A percentile compares a stretch with the other conserved stretches of the same genome.
Conservation (phyloP, 2,113 vertebrate genomes). For the Paraplagusia blochii region DNA sequence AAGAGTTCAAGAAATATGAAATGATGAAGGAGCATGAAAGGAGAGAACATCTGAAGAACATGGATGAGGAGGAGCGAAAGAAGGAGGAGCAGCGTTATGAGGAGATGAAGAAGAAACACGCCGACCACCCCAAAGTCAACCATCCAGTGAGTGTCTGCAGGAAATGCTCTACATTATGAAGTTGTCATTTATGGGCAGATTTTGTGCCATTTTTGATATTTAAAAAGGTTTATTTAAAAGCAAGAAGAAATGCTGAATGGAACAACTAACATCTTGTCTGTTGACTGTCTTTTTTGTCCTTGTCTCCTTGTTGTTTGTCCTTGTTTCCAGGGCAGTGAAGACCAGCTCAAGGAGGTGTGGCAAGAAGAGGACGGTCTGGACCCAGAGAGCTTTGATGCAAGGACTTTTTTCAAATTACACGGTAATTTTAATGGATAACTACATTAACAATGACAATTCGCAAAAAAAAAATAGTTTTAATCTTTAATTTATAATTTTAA, state of each 20-base stretch:
- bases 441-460: too few species aligned
- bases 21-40: slow-evolving; percentile 93
- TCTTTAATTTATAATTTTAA: too few species aligned
- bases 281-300: too few species aligned
- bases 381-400: slow-evolving; percentile 88
- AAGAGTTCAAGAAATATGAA: slow-evolving; percentile 92
- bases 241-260: too few species aligned
- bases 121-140: slow-evolving; percentile 89
- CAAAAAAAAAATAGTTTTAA: too few species aligned
- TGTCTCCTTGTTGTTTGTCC: slow-evolving; percentile 21
- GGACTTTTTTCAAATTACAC: slow-evolving; percentile 94
- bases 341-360: slow-evolving; percentile 96
- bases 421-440: slow-evolving; percentile 71
- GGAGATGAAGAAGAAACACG: slow-evolving; percentile 91
- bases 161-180: neutral
- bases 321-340: slow-evolving; percentile 85
- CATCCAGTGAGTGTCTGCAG: slow-evolving; percentile 83
- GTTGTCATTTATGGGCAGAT: neutral
- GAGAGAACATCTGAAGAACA: slow-evolving; percentile 82
- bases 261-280: too few species aligned
- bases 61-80: slow-evolving; percentile 84
- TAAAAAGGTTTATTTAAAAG: too few species aligned
- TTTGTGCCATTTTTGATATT: neutral
- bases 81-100: slow-evolving; percentile 85
- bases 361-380: slow-evolving; percentile 89